Base-by-base conservation (phyloP, 2,888 invertebrate species). In the Eilema griseolum region DNA sequence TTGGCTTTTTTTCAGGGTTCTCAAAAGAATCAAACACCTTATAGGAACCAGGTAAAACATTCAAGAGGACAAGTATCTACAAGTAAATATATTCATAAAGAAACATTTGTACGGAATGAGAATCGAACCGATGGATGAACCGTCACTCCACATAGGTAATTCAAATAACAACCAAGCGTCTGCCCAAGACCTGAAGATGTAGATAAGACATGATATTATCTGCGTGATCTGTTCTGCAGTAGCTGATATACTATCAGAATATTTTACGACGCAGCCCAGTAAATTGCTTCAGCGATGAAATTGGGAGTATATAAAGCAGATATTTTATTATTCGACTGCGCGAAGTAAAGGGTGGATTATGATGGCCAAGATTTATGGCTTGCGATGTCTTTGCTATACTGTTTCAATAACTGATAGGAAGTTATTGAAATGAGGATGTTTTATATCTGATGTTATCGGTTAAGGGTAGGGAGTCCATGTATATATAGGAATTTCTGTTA, bases 251-350 rank as follows among this genome's bases (percentile, higher is more conserved):
- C 71, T 77, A 76, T 79, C 71, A 77, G 80, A 81, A 83, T 81
- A 82, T 85, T 85, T 85, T 83, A 85, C 76, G 85, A 79, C 64
- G 56, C 63, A 73, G 69, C 72, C 75, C 74, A 72, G 77, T 78
- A 83, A 83, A 78, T 77, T 72, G 76, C 71, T 71, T 73, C 73
- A 67, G 68, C 75, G 71, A 80, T 76, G 76, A 80, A 78, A 81
- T 78, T 80, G 71, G 61, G 67, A 77, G 69, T 74, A 67, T 77
- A 81, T 82, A 75, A 71, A 52, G 63, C 64, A 69, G 71, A 81
- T 74, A 72, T 80, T 74, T 81, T 80, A 69, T 60, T 69, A 69
- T 46, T 60, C 60, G 16, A 64, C 64, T 69, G 64, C 23, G 60
- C 23, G 64, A 46, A 63, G 63, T 26, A 59, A 63, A 62, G 46